Percentiles rank a stretch among this genome's conserved stretches.
phyloP scores from a whole-genome alignment of 2,888 invertebrate genomes.

The Mythimna pallens region DNA sequence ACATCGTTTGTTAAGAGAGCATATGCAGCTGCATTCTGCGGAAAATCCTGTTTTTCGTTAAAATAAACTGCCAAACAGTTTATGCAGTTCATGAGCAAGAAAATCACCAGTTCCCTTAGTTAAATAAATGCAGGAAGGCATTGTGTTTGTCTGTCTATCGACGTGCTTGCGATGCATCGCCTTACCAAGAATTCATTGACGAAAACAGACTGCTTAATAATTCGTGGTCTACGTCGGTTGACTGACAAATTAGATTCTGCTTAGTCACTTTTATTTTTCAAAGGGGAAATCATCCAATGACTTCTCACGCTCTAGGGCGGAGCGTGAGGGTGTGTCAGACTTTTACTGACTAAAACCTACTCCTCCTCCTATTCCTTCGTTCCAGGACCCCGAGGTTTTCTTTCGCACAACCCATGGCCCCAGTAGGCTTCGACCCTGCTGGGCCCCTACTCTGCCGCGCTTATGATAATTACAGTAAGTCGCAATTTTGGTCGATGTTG shows the following conservation, averaged over 20 bases:
- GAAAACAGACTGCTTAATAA: conserved; percentile 29
- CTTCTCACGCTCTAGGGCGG: too few relatives aligned
- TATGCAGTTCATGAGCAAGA: conserved; percentile 23
- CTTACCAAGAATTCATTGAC: conserved; percentile 32
- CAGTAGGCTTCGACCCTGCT: too few relatives aligned
- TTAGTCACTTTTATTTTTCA: not conserved
- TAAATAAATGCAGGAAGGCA: conserved; percentile 33
- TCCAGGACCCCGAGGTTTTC: too few relatives aligned
- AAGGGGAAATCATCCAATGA: too few relatives aligned
- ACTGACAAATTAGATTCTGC: conserved; percentile 21
- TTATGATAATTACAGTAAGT: too few relatives aligned
- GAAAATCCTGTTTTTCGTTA: not conserved
- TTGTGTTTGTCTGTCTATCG: conserved; percentile 23
- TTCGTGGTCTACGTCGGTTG: conserved; percentile 17
- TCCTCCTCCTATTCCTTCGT: too few relatives aligned
- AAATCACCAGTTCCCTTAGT: conserved; percentile 19
- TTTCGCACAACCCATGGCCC: too few relatives aligned
- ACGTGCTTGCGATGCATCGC: conserved; percentile 15
- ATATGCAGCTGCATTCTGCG: not conserved
- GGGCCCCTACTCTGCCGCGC: too few relatives aligned
- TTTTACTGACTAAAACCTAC: too few relatives aligned
- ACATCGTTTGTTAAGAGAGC: conserved; percentile 7
- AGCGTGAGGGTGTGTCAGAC: too few relatives aligned
- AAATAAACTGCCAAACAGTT: conserved; percentile 20
- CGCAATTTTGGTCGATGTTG: too few relatives aligned